Conservation (phyloP, 1,140 invertebrate genomes). For the Agrypnia vestita region DNA sequence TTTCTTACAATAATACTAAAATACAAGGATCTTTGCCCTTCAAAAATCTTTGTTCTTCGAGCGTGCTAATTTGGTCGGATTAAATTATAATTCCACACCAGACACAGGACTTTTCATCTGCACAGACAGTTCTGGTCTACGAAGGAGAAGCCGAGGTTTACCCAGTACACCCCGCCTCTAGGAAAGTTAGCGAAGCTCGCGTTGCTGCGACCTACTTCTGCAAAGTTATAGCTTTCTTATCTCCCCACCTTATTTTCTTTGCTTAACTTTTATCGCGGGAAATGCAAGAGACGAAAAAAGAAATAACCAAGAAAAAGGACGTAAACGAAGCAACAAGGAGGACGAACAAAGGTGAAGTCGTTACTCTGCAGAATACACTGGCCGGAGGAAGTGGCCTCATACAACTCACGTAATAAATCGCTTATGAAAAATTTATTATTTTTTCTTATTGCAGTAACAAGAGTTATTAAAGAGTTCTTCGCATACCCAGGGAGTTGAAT, state of each 20-base stretch:
- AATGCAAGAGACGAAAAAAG: slow-evolving; percentile 1
- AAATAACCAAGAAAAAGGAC: background rate
- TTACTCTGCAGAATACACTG: background rate
- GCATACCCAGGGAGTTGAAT: no score
- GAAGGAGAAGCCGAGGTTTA: no score
- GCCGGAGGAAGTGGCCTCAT: background rate
- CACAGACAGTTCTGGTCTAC: no score
- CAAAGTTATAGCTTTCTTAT: background rate
- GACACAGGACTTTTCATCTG: no score
- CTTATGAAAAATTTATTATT: slow-evolving; percentile 6
- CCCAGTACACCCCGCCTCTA: no score
- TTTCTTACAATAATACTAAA: no score
- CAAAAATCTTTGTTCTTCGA: no score
- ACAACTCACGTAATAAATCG: slow-evolving; percentile 28
- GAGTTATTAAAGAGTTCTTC: no score
- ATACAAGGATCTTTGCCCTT: no score
- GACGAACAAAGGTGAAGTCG: background rate
- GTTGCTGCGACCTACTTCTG: background rate
- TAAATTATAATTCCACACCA: no score
- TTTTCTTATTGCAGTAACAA: no score
- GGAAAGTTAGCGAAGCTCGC: background rate
- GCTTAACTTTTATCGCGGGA: background rate
- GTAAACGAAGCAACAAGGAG: background rate
- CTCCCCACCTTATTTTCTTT: background rate
- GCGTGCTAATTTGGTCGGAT: no score